phyloP scores from a whole-genome alignment of 2,113 vertebrate species.

The Gorsachius goisagi region DNA sequence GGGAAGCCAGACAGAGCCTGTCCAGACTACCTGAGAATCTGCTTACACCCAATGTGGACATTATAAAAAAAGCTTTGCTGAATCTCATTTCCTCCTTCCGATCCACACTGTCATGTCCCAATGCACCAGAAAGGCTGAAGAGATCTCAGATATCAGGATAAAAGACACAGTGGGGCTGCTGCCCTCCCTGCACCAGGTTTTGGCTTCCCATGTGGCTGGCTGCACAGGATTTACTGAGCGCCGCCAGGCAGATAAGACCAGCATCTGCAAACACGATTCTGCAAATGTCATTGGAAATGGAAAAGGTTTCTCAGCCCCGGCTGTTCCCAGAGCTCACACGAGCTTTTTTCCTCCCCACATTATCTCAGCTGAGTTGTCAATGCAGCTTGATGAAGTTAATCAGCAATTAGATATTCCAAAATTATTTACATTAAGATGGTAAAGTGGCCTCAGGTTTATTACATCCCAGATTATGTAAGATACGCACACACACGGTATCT shows the following conservation, averaged over 20 bases:
- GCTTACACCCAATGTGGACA: background rate
- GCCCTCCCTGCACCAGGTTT: background rate
- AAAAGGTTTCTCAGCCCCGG: background rate
- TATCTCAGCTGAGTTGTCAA: background rate
- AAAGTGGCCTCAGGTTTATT: background rate
- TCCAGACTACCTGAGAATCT: background rate
- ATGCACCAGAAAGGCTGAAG: background rate
- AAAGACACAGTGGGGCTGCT: background rate
- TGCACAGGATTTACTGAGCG: background rate
- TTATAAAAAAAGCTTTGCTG: background rate
- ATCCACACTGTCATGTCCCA: background rate
- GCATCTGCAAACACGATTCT: background rate
- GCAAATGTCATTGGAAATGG: background rate
- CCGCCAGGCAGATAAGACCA: background rate
- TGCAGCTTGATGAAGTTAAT: background rate
- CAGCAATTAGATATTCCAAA: background rate
- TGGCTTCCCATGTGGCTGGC: background rate
- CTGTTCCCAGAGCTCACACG: background rate
- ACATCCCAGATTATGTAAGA: background rate
- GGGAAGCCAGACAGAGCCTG: background rate
- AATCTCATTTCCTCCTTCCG: background rate
- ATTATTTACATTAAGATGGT: background rate
- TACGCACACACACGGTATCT: background rate
- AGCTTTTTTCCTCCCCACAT: background rate
- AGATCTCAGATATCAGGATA: background rate